Percentiles rank a stretch among this genome's conserved stretches.
phyloP scores from a whole-genome alignment of 2,888 invertebrate species.

The Cataglyphis rosenhaueri region DNA sequence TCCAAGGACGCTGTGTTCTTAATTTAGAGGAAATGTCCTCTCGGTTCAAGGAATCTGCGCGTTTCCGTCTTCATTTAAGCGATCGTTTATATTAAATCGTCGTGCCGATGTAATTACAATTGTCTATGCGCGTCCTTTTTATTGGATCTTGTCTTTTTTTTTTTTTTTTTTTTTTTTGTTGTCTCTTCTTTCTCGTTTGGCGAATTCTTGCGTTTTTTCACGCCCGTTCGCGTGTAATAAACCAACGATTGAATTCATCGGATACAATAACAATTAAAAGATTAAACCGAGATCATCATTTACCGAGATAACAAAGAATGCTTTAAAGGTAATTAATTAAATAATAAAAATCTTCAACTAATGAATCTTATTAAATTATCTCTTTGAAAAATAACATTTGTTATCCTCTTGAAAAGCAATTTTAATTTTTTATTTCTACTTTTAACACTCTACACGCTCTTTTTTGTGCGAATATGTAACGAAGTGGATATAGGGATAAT shows the following conservation, averaged over 20 bases:
- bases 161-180: conserved; percentile 2
- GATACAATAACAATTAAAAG: not conserved
- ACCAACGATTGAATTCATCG: not conserved
- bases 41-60: conserved; percentile 13
- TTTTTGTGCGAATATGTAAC: conserved; percentile 53
- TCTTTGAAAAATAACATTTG: not conserved
- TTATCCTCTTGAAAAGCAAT: not conserved
- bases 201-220: not conserved
- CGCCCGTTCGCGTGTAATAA: not conserved
- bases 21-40: not conserved
- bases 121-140: conserved; percentile 7
- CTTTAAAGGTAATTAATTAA: conserved; percentile 14
- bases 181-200: not conserved
- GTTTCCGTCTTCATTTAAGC: conserved; percentile 34
- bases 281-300: too few species aligned
- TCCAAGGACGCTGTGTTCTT: not conserved
- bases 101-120: conserved; percentile 38
- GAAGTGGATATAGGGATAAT: conserved; percentile 62
- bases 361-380: conserved; percentile 1
- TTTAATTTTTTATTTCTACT: conserved; percentile 1
- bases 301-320: not conserved
- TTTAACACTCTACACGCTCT: not conserved
- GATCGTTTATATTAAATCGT: conserved; percentile 31
- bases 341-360: not conserved
- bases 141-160: not conserved